phyloP scores from a whole-genome alignment of 2,113 vertebrate species.

The Sphyrna mokarran region DNA sequence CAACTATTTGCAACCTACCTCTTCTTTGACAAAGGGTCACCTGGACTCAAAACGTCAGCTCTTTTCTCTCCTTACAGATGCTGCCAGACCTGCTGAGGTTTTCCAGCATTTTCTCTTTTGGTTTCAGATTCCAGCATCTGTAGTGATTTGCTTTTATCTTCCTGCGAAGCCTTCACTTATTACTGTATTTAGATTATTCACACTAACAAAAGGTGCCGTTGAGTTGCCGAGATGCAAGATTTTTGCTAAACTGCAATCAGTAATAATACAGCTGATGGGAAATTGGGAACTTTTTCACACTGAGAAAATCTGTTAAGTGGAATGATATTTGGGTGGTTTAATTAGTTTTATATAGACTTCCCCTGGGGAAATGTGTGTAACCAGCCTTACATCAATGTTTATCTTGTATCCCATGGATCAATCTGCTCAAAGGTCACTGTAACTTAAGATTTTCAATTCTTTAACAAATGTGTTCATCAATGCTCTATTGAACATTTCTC shows the following conservation, averaged over 20 bases:
- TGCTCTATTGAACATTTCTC: neutral
- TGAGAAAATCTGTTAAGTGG: neutral
- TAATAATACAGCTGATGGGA: neutral
- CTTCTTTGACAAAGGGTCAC: too few relatives aligned
- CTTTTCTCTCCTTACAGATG: too few relatives aligned
- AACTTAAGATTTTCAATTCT: neutral
- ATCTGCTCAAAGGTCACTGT: neutral
- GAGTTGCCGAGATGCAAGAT: neutral
- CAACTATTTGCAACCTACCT: neutral
- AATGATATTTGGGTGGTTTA: conserved; percentile 13
- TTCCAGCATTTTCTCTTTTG: too few relatives aligned
- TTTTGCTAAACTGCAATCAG: neutral
- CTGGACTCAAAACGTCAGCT: too few relatives aligned
- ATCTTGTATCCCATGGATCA: neutral
- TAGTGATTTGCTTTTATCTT: too few relatives aligned
- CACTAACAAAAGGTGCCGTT: neutral
- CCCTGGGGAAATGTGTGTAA: neutral
- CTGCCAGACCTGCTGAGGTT: too few relatives aligned
- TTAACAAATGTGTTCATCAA: neutral
- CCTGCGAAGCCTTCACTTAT: neutral
- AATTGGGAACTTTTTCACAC: neutral
- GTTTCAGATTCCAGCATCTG: too few relatives aligned
- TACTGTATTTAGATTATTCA: neutral
- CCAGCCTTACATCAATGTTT: neutral
- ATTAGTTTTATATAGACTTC: neutral